Base-by-base conservation (phyloP, 2,113 vertebrate species). In the Delphinapterus leucas region DNA sequence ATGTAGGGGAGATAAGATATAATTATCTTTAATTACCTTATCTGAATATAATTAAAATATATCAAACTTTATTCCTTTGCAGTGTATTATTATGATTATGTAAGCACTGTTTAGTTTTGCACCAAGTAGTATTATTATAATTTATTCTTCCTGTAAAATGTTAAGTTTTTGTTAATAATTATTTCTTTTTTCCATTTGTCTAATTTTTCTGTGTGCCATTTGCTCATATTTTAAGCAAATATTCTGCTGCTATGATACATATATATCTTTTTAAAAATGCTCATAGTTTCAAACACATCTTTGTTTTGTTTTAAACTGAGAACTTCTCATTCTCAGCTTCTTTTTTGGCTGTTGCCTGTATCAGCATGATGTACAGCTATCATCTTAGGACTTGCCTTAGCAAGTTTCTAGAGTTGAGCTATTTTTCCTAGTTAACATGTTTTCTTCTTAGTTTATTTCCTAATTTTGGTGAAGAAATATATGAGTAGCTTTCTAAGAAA, bases 401-500 rank as follows among this genome's bases (percentile, higher is more conserved):
- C 60, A 82, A 76, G 13, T 93, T 91, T 89, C 31, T 68, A 88
- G 58, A 49, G 8, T 58, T 90, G 53, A 70, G 8, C n/a, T 90
- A 1, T 58, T 88, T 94, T 89, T 79, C 53, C 8, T 81, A 76
- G 25, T 31, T 28, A n/a, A 38, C 38, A 21, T 68, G 2, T 49
- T n/a, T 86, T 63, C 10, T 61, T 68, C 49, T 74, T 60, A 58
- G 47, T 68, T 76, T 44, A 68, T 67, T 71, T 88, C 5, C 47
- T 92, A 11, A 26, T 82, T 96, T 93, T 96, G 49, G 25, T 96
- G 36, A 88, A 73, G n/a, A 76, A 77, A 53, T 87, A 88, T 65
- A 96, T 93, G 65, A 88, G 41, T 79, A 83, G 20, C 63, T 95
- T 96, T 93, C 68, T 63, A 71, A 83, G 63, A 97, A 63, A 73